Evolutionary conservation across 2,113 vertebrate genomes (phyloP), one percentile per base, ranked within the genome.

Genomic region (Ammodytes dubius): DNA sequence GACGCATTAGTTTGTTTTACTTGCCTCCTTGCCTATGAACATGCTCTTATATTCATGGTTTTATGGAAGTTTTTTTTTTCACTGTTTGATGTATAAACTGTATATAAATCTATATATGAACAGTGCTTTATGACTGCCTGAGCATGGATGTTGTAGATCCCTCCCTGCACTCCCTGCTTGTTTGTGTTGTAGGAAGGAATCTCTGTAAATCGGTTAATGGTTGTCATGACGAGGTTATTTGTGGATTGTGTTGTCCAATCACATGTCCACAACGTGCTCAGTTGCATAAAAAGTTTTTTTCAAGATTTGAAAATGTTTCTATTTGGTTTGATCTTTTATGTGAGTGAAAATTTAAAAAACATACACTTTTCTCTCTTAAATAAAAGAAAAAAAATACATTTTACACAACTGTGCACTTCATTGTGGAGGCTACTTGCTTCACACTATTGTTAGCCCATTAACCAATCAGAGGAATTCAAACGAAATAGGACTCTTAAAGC

Each of bases 21-120:
- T 27, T 71, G 77, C 83, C 84, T 79, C 39, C 80, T 68, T 68
- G 78, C 81, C 77, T 82, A 68, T 85, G 61, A 88, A 77, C 82
- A 82, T 76, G 79, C 70, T 86, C 70, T 92, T 91, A 79, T 82
- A 90, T 65, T 81, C 81, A 83, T 74, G 7, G 50, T 90, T 86
- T 90, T 79, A 78, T 81, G 47, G 58, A 77, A 89, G 76, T 86
- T 77, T 86, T 91, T 27, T 27, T 27, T 27, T 89, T 82, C 81
- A 85, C 81, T 86, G 82, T 94, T 90, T 86, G 88, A 88, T 95
- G 93, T 93, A 94, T 92, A 94, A 93, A 93, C 89, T 95, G 93
- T 95, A 95, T 90, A 91, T 93, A 92, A 89, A 82, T 93, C 87
- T 84, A 85, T 93, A 90, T 94, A 90, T 91, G 87, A 90, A 92